Evolutionary conservation across 53 echinoderm and acorn worm species (phyloP).

Genomic region (Temnopleurus reevesii): DNA sequence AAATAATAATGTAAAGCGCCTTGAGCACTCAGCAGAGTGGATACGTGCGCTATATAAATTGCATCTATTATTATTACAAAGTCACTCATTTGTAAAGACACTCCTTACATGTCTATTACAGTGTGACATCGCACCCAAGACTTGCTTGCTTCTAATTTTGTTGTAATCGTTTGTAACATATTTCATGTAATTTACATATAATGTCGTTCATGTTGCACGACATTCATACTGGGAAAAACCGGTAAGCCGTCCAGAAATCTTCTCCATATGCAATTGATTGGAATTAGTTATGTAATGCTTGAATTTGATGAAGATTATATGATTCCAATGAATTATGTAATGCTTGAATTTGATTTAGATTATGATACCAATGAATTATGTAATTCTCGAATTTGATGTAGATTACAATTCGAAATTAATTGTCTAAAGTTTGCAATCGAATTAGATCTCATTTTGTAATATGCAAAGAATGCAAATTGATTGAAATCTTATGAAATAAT

Average conservation of each 20-base stretch:
- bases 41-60: background rate
- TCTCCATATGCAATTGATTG: background rate
- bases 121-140: background rate
- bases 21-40: background rate
- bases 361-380: background rate
- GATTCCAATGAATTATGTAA: background rate
- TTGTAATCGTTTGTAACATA: background rate
- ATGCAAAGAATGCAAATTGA: background rate
- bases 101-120: background rate
- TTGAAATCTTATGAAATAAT: background rate
- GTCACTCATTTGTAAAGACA: background rate
- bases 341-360: background rate
- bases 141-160: background rate
- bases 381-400: background rate
- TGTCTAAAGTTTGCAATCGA: background rate
- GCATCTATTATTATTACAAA: background rate
- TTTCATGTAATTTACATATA: background rate
- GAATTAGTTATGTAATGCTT: background rate
- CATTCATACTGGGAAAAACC: too few species aligned
- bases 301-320: too few species aligned
- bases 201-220: background rate
- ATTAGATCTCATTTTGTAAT: constrained; percentile 2
- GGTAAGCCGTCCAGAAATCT: constrained; percentile 1
- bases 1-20: too few species aligned
- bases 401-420: background rate